These are phyloP conservation scores for Oryctes rhinoceros DNA, from an alignment of 1,140 invertebrate genomes.

Conservation along the genomic window DNA sequence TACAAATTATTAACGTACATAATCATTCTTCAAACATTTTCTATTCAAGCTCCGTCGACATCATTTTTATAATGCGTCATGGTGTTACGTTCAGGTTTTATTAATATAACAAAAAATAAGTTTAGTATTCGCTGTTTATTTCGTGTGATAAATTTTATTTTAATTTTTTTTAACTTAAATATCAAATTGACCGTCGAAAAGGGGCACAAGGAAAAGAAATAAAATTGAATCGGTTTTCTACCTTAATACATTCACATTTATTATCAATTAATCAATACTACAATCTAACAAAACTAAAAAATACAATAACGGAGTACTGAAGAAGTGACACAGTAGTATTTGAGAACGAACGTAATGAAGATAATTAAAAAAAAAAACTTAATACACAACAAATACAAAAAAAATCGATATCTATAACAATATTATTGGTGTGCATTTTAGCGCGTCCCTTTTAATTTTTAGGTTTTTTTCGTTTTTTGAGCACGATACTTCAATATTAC, in stretches of 20 bases:
- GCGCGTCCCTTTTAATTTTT: not conserved
- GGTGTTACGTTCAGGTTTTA: too few relatives aligned
- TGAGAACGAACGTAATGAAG: not conserved
- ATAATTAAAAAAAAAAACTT: constrained; percentile 10
- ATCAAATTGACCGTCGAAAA: not conserved
- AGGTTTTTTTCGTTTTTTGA: not conserved
- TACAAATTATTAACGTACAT: too few relatives aligned
- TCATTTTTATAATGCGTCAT: too few relatives aligned
- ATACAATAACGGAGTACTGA: constrained; percentile 21
- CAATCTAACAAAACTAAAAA: constrained; percentile 24
- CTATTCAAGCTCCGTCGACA: too few relatives aligned
- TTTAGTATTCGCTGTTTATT: too few relatives aligned
- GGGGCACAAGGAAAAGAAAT: not conserved
- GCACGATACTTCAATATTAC: constrained; percentile 28
- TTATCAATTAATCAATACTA: constrained; percentile 28
- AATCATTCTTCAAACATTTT: too few relatives aligned
- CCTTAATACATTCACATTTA: constrained; percentile 29
- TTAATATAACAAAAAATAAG: too few relatives aligned
- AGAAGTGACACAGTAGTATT: not conserved
- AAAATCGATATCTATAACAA: constrained; percentile 9
- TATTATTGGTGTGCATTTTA: constrained; percentile 12
- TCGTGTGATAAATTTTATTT: too few relatives aligned
- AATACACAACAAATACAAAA: constrained; percentile 39
- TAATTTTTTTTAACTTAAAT: too few relatives aligned
- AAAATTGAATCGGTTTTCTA: not conserved